phyloP scores from a whole-genome alignment of 1,140 invertebrate species.

The Chymomyza costata region DNA sequence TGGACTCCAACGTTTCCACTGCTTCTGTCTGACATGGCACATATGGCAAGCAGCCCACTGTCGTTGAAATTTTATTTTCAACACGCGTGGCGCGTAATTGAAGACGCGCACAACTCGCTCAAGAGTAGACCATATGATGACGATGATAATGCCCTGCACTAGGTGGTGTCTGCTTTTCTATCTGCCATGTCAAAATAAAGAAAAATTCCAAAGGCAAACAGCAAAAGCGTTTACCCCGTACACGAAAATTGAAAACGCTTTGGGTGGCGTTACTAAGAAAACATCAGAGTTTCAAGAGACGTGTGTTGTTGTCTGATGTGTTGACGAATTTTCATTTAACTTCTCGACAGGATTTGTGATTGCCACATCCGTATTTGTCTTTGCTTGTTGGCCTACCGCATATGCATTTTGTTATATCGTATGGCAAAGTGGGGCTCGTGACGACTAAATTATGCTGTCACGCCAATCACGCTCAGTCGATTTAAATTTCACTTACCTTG shows the following conservation, averaged over 20 bases:
- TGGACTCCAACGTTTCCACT: conserved; percentile 17
- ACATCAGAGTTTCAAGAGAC: conserved; percentile 29
- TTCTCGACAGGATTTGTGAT: conserved; percentile 67
- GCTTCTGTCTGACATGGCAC: conserved; percentile 46
- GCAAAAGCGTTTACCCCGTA: conserved; percentile 63
- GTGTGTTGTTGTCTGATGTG: conserved; percentile 31
- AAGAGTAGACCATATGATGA: too few relatives aligned
- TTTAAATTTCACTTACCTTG: too few relatives aligned
- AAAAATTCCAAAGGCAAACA: conserved; percentile 25
- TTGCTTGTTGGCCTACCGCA: conserved; percentile 1
- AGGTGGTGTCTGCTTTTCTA: conserved; percentile 6
- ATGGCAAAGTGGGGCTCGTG: too few relatives aligned
- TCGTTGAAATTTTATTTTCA: conserved; percentile 71
- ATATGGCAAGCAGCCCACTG: conserved; percentile 53
- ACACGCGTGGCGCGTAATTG: conserved; percentile 67
- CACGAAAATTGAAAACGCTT: conserved; percentile 69
- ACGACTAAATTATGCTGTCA: too few relatives aligned
- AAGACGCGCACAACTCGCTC: conserved; percentile 50
- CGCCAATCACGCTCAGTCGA: too few relatives aligned
- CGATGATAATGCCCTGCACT: not conserved
- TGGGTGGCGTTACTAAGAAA: conserved; percentile 74
- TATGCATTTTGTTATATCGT: too few relatives aligned
- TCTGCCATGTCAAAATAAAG: conserved; percentile 62
- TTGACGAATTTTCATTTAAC: conserved; percentile 73
- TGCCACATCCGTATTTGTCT: conserved; percentile 68